Evolutionary conservation across 2,113 vertebrate genomes (phyloP).

Genomic region (Ceuthmochares aereus): DNA sequence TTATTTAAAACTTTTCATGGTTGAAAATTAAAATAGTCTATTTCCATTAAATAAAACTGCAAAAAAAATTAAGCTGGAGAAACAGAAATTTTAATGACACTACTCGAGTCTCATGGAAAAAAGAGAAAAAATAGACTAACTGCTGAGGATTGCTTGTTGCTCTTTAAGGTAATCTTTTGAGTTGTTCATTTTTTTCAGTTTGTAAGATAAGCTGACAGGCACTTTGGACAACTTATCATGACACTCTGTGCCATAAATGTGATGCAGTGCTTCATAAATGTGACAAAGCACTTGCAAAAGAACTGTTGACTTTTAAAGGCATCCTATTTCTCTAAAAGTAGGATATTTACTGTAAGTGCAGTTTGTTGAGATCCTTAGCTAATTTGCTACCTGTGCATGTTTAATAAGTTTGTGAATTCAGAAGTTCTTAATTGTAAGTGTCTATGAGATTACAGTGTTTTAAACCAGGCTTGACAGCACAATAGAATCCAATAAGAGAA

Average conservation of each 20-base stretch:
- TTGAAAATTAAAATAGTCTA: constrained; percentile 36
- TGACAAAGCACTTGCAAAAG: constrained; percentile 70
- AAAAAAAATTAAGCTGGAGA: neutral
- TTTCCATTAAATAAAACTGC: constrained; percentile 7
- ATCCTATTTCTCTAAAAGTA: constrained; percentile 58
- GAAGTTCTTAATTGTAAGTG: constrained; percentile 69
- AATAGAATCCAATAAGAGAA: constrained; percentile 70
- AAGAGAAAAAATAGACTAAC: neutral
- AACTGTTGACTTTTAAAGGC: constrained; percentile 69
- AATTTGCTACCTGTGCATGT: constrained; percentile 70
- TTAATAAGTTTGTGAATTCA: constrained; percentile 71
- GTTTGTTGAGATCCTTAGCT: constrained; percentile 60
- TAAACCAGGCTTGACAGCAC: constrained; percentile 75
- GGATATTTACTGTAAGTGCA: constrained; percentile 74
- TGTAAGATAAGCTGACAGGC: constrained; percentile 58
- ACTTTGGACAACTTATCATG: constrained; percentile 67
- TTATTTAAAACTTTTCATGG: constrained; percentile 34
- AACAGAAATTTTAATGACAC: neutral
- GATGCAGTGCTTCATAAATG: constrained; percentile 66
- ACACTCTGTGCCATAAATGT: constrained; percentile 64
- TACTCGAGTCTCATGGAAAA: neutral
- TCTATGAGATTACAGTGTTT: constrained; percentile 70
- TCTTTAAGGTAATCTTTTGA: constrained; percentile 4
- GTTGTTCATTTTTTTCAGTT: constrained; percentile 33
- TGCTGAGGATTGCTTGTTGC: neutral